These are phyloP conservation scores for Buphagus erythrorhynchus DNA, from an alignment of 2,797 vertebrate species.

Conservation along the genomic window DNA sequence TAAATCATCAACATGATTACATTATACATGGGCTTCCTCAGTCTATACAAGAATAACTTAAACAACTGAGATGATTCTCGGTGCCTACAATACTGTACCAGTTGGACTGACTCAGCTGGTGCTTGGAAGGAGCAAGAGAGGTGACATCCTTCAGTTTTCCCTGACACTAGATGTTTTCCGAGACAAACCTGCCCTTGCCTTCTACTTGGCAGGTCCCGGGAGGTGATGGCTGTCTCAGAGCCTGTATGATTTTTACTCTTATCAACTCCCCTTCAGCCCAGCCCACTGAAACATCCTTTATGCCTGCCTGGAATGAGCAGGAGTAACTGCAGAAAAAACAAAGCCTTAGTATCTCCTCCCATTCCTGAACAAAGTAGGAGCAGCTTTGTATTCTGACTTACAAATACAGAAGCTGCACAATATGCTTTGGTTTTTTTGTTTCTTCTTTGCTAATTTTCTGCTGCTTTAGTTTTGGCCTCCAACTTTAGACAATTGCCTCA, in stretches of 20 bases:
- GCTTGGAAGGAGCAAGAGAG: not conserved
- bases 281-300: not conserved
- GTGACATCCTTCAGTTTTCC: not conserved
- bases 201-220: not conserved
- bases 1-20: not conserved
- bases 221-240: not conserved
- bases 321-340: not conserved
- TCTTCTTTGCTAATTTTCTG: not conserved
- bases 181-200: not conserved
- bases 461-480: not conserved
- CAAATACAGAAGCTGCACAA: not conserved
- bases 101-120: not conserved
- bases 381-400: not conserved
- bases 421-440: not conserved
- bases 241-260: accelerated
- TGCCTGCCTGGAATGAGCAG: not conserved
- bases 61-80: not conserved
- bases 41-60: not conserved
- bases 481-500: not conserved
- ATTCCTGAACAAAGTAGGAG: not conserved
- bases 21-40: not conserved
- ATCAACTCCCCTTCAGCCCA: not conserved
- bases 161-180: not conserved
- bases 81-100: not conserved
- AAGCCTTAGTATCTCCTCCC: not conserved